Evolutionary conservation across 2,888 invertebrate species (phyloP).

Genomic region (Tethea ocularis): DNA sequence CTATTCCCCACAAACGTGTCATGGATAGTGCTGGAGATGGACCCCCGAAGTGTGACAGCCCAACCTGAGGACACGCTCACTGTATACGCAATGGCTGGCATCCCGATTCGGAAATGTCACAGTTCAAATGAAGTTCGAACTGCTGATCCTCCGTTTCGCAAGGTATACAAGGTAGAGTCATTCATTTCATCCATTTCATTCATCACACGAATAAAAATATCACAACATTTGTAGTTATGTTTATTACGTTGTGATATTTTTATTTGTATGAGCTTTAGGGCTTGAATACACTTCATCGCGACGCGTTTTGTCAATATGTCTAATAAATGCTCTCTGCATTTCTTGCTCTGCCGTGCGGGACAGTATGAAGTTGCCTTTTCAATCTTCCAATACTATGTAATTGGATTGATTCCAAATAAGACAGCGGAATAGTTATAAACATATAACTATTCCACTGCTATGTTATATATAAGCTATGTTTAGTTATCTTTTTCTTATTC

Average conservation of each 20-base stretch:
- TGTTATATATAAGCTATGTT: too few species aligned
- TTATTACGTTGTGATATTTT: not conserved
- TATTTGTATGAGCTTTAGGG: not conserved
- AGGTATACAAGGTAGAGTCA: conserved; percentile 74
- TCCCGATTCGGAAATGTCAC: conserved; percentile 65
- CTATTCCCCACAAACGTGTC: conserved; percentile 94
- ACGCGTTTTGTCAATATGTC: too few species aligned
- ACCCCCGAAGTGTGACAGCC: conserved; percentile 94
- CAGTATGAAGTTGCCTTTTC: too few species aligned
- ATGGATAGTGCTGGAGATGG: conserved; percentile 97
- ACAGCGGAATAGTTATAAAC: too few species aligned
- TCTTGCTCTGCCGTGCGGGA: too few species aligned
- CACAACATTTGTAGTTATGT: too few species aligned
- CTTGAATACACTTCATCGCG: not conserved
- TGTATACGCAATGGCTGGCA: conserved; percentile 78
- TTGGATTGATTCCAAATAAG: too few species aligned
- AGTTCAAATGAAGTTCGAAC: conserved; percentile 54
- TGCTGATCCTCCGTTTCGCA: conserved; percentile 68
- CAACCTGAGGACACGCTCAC: conserved; percentile 96
- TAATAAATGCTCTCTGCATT: too few species aligned
- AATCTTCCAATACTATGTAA: too few species aligned
- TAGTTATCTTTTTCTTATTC: too few species aligned
- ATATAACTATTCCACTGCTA: too few species aligned
- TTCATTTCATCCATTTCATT: conserved; percentile 12
- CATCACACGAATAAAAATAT: too few species aligned